Evolutionary conservation across 2,888 invertebrate species (phyloP), one percentile per base, ranked within the genome.

Genomic region (Melipona beecheii): DNA sequence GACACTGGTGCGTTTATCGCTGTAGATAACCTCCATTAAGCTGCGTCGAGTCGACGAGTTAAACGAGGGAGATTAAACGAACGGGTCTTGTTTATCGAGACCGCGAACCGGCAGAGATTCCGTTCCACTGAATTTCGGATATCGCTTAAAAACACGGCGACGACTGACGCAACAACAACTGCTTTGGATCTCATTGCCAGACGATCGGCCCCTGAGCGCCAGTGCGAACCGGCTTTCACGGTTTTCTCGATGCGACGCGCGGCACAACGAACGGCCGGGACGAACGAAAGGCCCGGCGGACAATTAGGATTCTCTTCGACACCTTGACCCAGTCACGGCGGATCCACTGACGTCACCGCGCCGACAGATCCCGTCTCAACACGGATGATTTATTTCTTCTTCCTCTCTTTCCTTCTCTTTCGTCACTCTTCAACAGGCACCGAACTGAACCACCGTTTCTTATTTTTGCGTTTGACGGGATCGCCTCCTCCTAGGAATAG

Each of bases 301-400:
- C 84, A 84, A 86, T 90, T 87, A 85, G 87, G 86, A 84, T 83
- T 68, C 84, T 84, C 72, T 54, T 81, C 66, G 70, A 70, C 77
- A 86, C 87, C 90, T 86, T 90, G 90, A 90, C 90, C 90, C 86
- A 87, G 90, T 90, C 89, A 83, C 83, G 80, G 43, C 43, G 77
- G 4, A 85, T 75, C 62, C 75, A 83, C 81, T 86, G 62, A 86
- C 87, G 89, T 90, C 87, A 87, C 71, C 31, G 60, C 17, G 66
- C 79, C 82, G 78, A 87, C 84, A 69, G 82, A 70, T 75, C 54
- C 75, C 82, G 43, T 43, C 43, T 43, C 85, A 79, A 75, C 82
- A 58, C 62, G 70, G 69, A 88, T 87, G 82, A 89, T 90, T 88
- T 87, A 86, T 89, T 82, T 88, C 83, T 58, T 81, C 79, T 75